These are phyloP conservation scores for Drepanosiphum platanoidis DNA, from an alignment of 2,888 invertebrate genomes.

Conservation along the genomic window DNA sequence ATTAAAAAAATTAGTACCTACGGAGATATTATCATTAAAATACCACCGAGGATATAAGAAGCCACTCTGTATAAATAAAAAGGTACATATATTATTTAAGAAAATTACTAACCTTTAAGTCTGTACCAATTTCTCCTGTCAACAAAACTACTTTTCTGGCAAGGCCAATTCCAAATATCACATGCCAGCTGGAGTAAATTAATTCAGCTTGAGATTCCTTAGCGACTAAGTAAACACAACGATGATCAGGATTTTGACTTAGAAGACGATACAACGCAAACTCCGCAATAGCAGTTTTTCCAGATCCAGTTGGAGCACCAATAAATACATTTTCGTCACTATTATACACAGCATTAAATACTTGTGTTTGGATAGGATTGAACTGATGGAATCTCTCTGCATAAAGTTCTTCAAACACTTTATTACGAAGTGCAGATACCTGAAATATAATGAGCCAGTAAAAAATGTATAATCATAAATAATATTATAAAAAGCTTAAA, in stretches of 20 bases:
- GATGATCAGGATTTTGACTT: constrained; percentile 77
- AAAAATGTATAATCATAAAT: neutral
- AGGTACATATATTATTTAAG: too few species aligned
- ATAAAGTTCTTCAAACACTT: constrained; percentile 87
- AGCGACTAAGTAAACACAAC: constrained; percentile 94
- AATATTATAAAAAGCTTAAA: constrained; percentile 9
- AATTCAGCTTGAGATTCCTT: constrained; percentile 91
- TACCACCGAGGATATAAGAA: too few species aligned
- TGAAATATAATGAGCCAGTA: constrained; percentile 50
- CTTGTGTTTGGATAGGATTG: constrained; percentile 99
- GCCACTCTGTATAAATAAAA: too few species aligned
- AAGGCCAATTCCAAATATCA: constrained; percentile 83
- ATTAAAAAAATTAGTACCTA: too few species aligned
- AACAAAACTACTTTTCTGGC: constrained; percentile 89
- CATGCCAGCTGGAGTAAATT: constrained; percentile 90
- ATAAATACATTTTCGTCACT: constrained; percentile 98
- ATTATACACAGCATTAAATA: constrained; percentile 98
- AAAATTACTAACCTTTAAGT: constrained; percentile 78
- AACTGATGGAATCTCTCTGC: constrained; percentile 89
- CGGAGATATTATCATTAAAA: too few species aligned
- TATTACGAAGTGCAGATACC: constrained; percentile 88
- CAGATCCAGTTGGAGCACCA: constrained; percentile 89
- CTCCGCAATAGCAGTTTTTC: constrained; percentile 93
- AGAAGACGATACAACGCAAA: constrained; percentile 92
- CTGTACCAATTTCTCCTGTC: constrained; percentile 97